Conservation (phyloP, 2,113 vertebrate genomes). For the Pteronura brasiliensis region DNA sequence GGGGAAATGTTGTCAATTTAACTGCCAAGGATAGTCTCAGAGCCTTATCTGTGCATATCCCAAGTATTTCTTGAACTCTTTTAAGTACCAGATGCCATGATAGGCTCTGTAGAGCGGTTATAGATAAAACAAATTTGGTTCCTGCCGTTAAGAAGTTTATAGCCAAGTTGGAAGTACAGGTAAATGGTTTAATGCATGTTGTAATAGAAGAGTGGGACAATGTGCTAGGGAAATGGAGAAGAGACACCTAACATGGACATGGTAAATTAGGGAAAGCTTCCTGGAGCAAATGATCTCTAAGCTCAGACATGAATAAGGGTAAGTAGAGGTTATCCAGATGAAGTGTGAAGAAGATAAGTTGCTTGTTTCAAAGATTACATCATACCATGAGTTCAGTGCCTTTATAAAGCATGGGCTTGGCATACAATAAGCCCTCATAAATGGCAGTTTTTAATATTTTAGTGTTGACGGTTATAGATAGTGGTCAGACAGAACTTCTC, state of each 20-base stretch:
- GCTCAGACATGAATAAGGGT: background rate
- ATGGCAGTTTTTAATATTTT: background rate
- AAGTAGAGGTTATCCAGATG: background rate
- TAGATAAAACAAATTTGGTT: background rate
- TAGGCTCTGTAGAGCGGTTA: background rate
- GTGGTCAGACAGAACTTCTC: background rate
- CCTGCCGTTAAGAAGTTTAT: background rate
- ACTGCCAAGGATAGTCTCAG: background rate
- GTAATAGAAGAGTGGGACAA: background rate
- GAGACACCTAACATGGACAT: background rate
- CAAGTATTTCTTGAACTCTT: background rate
- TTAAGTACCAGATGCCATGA: background rate
- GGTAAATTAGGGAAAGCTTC: background rate
- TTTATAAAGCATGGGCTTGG: background rate
- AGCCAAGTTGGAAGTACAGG: background rate
- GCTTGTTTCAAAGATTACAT: background rate
- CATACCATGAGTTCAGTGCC: background rate
- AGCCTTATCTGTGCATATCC: background rate
- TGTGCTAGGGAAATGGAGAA: background rate
- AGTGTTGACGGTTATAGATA: background rate
- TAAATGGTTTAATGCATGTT: background rate
- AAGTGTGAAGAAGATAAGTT: background rate
- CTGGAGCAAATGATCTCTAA: background rate
- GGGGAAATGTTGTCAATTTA: background rate
- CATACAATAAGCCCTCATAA: background rate